Evolutionary conservation across 1,140 invertebrate genomes (phyloP), one percentile per base, ranked within the genome.

Genomic region (Drosophila pectinifera): DNA sequence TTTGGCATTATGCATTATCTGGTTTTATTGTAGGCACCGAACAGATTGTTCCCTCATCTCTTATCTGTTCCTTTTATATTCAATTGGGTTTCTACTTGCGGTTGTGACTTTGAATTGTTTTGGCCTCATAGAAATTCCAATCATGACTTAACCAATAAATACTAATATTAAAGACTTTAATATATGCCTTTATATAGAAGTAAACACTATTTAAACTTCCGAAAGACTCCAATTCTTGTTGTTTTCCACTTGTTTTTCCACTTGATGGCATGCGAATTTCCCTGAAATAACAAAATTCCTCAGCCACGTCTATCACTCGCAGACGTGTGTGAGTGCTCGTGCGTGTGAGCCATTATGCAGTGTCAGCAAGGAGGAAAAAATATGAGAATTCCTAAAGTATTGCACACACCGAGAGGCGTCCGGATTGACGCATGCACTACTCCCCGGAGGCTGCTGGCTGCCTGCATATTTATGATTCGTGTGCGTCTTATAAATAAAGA

Each of bases 391-490:
- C 42, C 62, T 43, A 54, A 61, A 79, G 76, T 28, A 74, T 58
- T 43, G 72, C 63, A 69, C 42, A 31, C 39, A 55, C 18, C 51
- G 4, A 16, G 24, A 62, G 49, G 73, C 55, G 39, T 54, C 59
- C 20, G 55, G 75, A 77, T 62, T 79, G 72, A 88, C 46, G 56
- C 59, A 86, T 67, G 76, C 82, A 86, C 62, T 62, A 76, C 70
- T 64, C 57, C 36, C 59, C 39, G 20, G 53, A 58, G 75, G 65
- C 79, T 54, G 16, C 48, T 51, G 28, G 28, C 38, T 45, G 28
- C 8, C 45, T 84, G 63, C 80, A 83, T 88, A 88, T 88, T 83
- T 86, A 86, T 86, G 83, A 83, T 55, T 65, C 64, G 57, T 65
- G 63, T 80, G 77, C 64, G 64, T 64, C 75, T 83, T 83, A 89